Conservation (phyloP, 2,797 vertebrate genomes). For the Morus bassanus region DNA sequence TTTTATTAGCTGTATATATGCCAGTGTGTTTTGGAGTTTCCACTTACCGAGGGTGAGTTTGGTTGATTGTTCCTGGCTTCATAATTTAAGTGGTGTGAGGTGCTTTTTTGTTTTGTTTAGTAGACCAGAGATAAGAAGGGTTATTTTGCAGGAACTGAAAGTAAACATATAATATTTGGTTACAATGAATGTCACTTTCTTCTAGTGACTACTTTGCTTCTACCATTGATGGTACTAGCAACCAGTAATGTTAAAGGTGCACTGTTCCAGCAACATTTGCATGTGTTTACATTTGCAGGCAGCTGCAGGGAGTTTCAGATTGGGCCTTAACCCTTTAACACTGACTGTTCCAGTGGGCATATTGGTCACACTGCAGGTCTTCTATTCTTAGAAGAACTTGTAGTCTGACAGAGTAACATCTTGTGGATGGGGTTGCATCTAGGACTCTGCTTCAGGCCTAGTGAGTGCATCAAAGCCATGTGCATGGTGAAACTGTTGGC, state of each 20-base stretch:
- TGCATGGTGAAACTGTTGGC: not conserved
- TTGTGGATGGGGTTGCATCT: not conserved
- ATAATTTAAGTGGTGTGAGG: not conserved
- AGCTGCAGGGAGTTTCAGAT: not conserved
- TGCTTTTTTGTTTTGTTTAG: not conserved
- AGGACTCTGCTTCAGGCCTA: not conserved
- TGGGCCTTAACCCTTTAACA: not conserved
- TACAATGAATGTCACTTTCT: not conserved
- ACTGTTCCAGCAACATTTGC: not conserved
- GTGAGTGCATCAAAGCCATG: not conserved
- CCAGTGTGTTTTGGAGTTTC: not conserved
- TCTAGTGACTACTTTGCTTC: not conserved
- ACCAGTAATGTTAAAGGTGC: no score
- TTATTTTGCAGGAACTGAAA: not conserved
- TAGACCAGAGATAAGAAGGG: not conserved
- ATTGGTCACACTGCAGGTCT: not conserved
- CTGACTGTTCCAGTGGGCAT: not conserved
- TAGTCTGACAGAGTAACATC: fast-evolving
- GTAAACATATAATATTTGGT: not conserved
- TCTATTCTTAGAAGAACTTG: not conserved
- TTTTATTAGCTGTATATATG: not conserved
- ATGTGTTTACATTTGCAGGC: not conserved
- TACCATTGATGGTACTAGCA: not conserved
- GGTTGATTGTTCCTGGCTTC: not conserved
- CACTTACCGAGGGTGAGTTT: not conserved